Evolutionary conservation across 1,140 invertebrate genomes (phyloP).

Genomic region (Lutraria rhynchaena): DNA sequence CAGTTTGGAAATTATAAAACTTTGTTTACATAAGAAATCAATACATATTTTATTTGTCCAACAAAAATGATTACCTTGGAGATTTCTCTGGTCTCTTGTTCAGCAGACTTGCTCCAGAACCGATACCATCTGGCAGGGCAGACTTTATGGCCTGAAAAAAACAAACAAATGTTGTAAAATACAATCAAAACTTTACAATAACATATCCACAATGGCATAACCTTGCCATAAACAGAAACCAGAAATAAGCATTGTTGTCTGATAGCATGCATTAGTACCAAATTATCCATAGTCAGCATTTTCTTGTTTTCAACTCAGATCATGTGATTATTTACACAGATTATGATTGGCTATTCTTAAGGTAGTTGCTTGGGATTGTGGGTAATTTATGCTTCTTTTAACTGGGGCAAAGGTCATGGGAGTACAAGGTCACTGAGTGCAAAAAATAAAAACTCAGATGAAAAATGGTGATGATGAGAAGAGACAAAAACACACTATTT

Average conservation of each 20-base stretch:
- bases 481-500: conserved; percentile 32
- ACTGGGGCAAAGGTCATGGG: conserved; percentile 37
- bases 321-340: conserved; percentile 54
- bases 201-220: neutral
- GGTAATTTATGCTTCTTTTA: conserved; percentile 5
- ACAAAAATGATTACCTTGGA: too few relatives aligned
- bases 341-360: conserved; percentile 15
- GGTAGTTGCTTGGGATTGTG: conserved; percentile 12
- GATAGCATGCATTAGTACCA: conserved; percentile 56
- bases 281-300: conserved; percentile 33
- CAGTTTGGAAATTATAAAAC: too few relatives aligned
- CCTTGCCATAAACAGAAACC: conserved; percentile 31
- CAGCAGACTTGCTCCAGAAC: conserved; percentile 18
- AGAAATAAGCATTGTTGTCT: conserved; percentile 40
- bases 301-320: conserved; percentile 40
- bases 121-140: conserved; percentile 17
- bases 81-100: conserved; percentile 46
- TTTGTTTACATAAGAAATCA: too few relatives aligned
- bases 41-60: too few relatives aligned
- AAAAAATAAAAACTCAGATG: conserved; percentile 48
- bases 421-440: conserved; percentile 45
- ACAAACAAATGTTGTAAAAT: conserved; percentile 35
- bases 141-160: conserved; percentile 51
- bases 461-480: conserved; percentile 50
- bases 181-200: neutral